Base-by-base conservation (phyloP, 2,797 vertebrate species). In the Podarcis lilfordi region DNA sequence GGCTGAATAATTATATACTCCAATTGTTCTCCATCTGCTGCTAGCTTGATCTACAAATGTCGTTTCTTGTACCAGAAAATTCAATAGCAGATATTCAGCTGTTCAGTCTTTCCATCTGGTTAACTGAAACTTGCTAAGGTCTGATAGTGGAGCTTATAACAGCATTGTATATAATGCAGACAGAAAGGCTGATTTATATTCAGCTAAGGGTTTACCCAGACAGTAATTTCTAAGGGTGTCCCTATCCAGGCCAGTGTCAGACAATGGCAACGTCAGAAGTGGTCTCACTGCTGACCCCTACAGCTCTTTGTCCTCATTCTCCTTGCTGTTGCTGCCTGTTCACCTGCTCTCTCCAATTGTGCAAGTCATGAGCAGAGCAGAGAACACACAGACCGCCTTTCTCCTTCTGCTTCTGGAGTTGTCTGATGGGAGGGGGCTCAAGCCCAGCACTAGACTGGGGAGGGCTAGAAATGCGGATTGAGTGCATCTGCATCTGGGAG, bases 41-140 rank as follows among this genome's bases (percentile, higher is more conserved):
- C 86, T 94, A 93, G 85, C 89, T 89, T 95, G 89, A 95, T 94
- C 88, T 94, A 93, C 93, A 96, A 96, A 95, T 95, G 91, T 8
- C 82, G 95, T 94, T 93, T 93, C 92, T 95, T 92, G 82, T 94
- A 94, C 80, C 50, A 94, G 86, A 88, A 89, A 93, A 94, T 92
- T 85, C 92, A 95, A 88, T 89, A 86, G 91, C 89, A 95, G 94
- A 93, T 92, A 80, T 76, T 94, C 88, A 93, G 86, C 93, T 95
- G 94, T 93, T 91, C 90, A 85, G 45, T 86, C 86, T 91, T 95
- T 92, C 93, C 93, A 90, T 93, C 90, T 94, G 88, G 91, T 86
- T 94, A 95, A 90, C 2, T 78, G 69, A 55, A 92, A 91, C 80
- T 88, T 77, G 29, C 45, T 85, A 4, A 80, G 32, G 87, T 92